Evolutionary conservation across 2,113 vertebrate species (phyloP).

Genomic region (Phrynocephalus versicolor): DNA sequence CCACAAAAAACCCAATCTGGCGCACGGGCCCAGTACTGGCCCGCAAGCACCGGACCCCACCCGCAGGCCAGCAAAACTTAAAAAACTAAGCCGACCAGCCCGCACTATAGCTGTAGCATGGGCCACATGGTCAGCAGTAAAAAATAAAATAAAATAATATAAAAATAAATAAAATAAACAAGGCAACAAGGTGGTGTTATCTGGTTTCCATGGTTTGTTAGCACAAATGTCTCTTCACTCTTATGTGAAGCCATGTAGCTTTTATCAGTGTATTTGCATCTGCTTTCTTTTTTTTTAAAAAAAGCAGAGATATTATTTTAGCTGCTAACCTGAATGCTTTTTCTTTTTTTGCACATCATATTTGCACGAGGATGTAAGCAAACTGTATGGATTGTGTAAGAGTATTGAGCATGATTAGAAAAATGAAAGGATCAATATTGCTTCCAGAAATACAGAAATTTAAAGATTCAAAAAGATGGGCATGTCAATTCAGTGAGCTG

Average conservation of each 20-base stretch:
- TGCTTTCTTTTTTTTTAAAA: constrained; percentile 32
- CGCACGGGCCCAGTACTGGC: no score
- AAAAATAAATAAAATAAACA: neutral
- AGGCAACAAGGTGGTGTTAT: constrained; percentile 31
- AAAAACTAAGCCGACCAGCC: no score
- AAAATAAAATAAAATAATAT: no score
- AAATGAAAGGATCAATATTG: neutral
- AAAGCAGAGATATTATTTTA: constrained; percentile 41
- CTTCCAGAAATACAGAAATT: neutral
- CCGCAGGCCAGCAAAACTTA: no score
- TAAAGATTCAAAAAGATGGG: neutral
- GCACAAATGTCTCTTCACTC: constrained; percentile 1
- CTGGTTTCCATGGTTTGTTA: constrained; percentile 46
- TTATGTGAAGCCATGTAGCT: constrained; percentile 34
- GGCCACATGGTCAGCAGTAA: no score
- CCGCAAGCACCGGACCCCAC: no score
- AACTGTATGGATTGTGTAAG: neutral
- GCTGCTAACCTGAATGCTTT: constrained; percentile 30
- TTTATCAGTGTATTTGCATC: constrained; percentile 26
- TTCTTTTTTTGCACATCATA: constrained; percentile 4
- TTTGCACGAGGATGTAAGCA: neutral
- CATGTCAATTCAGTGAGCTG: neutral
- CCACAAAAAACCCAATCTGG: no score
- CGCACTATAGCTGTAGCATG: no score
- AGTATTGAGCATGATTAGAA: neutral